A percentile compares a stretch with the other conserved stretches of the same genome.
phyloP scores from a whole-genome alignment of 2,113 vertebrate genomes.

The Eurypyga helias region DNA sequence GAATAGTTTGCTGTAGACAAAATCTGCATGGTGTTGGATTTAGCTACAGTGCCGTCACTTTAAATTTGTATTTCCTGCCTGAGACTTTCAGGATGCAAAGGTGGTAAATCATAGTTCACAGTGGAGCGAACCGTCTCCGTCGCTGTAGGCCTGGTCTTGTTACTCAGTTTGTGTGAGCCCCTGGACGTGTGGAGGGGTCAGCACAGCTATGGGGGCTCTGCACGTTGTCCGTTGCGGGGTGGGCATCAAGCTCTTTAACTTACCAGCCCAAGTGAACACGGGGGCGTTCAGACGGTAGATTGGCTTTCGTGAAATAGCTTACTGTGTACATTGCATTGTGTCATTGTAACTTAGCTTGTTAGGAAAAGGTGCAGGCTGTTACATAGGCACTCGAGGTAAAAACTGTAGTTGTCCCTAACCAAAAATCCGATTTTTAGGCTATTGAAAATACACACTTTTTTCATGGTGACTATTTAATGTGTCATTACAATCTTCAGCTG shows the following conservation, averaged over 20 bases:
- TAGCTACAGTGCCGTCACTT: not conserved
- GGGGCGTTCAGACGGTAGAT: not conserved
- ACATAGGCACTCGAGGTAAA: not conserved
- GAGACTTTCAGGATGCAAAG: not conserved
- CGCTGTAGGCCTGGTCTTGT: not conserved
- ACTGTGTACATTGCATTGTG: accelerated
- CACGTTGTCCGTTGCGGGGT: not conserved
- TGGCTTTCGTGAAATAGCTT: not conserved
- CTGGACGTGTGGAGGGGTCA: not conserved
- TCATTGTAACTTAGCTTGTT: not conserved
- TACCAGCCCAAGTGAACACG: not conserved
- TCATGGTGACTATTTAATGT: not conserved
- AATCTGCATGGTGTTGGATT: not conserved
- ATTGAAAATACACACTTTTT: not conserved
- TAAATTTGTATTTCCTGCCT: not conserved
- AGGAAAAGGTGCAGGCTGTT: not conserved
- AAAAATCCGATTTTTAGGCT: not conserved
- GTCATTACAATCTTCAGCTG: not conserved
- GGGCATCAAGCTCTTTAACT: not conserved
- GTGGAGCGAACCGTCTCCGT: not conserved
- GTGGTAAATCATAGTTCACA: not conserved
- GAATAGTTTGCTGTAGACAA: not conserved
- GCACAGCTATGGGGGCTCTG: not conserved
- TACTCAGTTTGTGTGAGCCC: accelerated
- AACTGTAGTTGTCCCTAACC: not conserved